These are phyloP conservation scores for Dicentrarchus labrax DNA, from an alignment of 2,113 vertebrate species.

Conservation along the genomic window DNA sequence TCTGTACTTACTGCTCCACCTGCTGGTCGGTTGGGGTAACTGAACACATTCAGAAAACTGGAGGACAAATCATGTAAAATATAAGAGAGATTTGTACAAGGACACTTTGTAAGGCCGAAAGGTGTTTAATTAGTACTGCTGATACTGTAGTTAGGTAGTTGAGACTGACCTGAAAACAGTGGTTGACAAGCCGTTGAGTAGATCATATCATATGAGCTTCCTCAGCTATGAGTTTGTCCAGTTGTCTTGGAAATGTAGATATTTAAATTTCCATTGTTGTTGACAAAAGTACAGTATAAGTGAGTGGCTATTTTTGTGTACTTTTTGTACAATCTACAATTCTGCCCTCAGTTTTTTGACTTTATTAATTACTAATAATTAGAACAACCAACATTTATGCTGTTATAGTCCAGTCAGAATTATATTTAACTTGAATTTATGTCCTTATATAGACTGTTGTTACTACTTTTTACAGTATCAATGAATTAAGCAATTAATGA, in stretches of 20 bases:
- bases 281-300: neutral
- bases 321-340: neutral
- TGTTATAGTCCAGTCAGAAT: neutral
- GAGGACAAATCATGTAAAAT: neutral
- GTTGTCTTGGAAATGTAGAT: neutral
- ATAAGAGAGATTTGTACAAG: neutral
- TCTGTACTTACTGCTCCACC: constrained; percentile 41
- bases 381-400: neutral
- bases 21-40: constrained; percentile 44
- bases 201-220: neutral
- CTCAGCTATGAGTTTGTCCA: neutral
- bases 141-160: neutral
- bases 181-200: neutral
- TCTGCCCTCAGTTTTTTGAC: neutral
- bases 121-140: neutral
- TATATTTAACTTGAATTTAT: neutral
- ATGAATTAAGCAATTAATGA: neutral
- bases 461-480: neutral
- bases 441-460: neutral
- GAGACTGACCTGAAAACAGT: neutral
- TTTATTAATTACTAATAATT: neutral
- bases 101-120: neutral
- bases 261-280: no score
- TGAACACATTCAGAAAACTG: neutral
- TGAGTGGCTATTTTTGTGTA: neutral